Evolutionary conservation across 2,113 vertebrate species (phyloP).

Genomic region (Crotalus viridis): DNA sequence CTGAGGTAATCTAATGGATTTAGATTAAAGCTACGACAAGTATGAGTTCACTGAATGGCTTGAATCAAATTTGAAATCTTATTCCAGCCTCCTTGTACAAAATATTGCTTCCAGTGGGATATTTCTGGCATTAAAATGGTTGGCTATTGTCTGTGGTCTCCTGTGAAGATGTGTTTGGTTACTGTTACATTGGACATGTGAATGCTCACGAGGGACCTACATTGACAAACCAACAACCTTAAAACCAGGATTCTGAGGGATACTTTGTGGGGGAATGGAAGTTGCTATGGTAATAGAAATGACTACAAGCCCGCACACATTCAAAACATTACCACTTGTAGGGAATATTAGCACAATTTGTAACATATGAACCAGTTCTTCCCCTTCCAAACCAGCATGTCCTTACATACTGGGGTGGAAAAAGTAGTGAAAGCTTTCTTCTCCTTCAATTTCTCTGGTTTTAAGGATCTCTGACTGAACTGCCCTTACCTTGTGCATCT

Average conservation of each 20-base stretch:
- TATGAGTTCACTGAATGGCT: background rate
- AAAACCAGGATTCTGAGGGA: background rate
- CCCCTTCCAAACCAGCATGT: background rate
- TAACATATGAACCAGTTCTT: background rate
- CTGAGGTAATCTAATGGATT: background rate
- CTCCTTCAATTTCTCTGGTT: background rate
- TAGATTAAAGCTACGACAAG: background rate
- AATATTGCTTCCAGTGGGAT: background rate
- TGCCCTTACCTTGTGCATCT: conserved; percentile 40
- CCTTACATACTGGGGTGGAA: background rate
- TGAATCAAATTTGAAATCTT: background rate
- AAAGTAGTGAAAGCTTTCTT: background rate
- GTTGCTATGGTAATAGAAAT: background rate
- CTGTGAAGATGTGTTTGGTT: background rate
- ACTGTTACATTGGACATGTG: background rate
- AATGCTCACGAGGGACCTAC: no score
- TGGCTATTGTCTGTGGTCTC: background rate
- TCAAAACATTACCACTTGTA: background rate
- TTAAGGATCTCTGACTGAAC: background rate
- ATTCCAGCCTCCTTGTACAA: background rate
- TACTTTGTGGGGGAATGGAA: background rate
- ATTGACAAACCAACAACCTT: background rate
- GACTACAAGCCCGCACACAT: background rate
- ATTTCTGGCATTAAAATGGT: background rate
- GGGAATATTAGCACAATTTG: background rate